phyloP scores from a whole-genome alignment of 2,888 invertebrate species.

The Smittia sp. region DNA sequence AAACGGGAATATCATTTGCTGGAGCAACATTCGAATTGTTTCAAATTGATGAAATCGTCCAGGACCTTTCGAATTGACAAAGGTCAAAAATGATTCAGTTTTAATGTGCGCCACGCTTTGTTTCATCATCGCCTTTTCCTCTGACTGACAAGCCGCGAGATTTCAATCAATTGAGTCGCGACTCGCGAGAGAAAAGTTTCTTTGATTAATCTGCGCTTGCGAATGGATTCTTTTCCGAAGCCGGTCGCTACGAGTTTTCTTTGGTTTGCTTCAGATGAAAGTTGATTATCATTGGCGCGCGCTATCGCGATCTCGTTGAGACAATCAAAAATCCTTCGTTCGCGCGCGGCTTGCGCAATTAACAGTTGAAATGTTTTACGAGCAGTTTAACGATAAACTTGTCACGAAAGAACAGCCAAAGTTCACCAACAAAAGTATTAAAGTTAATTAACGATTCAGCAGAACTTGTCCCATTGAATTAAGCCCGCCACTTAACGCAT shows the following conservation, averaged over 20 bases:
- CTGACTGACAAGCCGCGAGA: too few relatives aligned
- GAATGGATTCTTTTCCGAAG: neutral
- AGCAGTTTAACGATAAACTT: too few relatives aligned
- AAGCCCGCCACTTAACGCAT: too few relatives aligned
- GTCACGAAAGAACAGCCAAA: neutral
- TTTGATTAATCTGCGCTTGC: neutral
- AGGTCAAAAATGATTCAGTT: slow-evolving; percentile 14
- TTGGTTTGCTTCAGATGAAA: neutral
- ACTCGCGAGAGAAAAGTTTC: neutral
- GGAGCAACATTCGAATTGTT: neutral
- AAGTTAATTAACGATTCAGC: neutral
- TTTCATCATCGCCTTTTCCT: neutral
- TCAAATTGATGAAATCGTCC: slow-evolving; percentile 1
- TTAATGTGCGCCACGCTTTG: neutral
- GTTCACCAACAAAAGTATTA: slow-evolving; percentile 20
- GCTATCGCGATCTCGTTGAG: too few relatives aligned
- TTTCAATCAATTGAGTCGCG: too few relatives aligned
- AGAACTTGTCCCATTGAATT: too few relatives aligned
- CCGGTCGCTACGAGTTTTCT: neutral
- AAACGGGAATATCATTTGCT: neutral
- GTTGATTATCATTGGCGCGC: too few relatives aligned
- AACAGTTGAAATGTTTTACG: too few relatives aligned
- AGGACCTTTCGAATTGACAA: neutral
- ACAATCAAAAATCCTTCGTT: too few relatives aligned
- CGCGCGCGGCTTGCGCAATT: too few relatives aligned